A percentile compares a stretch with the other conserved stretches of the same genome.
Conservation (phyloP, 1,140 invertebrate species). For the Holotrichia oblita region DNA sequence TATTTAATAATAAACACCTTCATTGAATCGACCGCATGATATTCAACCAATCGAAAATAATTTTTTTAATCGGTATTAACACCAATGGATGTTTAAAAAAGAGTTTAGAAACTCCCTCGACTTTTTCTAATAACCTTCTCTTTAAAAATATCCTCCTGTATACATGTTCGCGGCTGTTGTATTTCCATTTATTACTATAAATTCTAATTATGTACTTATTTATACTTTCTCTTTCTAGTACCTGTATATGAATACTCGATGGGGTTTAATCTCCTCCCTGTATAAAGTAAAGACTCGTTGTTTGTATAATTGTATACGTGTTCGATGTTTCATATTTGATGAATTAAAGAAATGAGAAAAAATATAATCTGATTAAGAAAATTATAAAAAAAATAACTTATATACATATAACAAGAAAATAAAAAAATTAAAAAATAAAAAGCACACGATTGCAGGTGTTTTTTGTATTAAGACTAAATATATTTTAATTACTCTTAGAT, state of each 20-base stretch:
- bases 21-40: no score
- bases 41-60: constrained; percentile 2
- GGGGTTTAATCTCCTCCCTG: constrained; percentile 51
- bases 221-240: constrained; percentile 43
- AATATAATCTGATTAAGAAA: constrained; percentile 8
- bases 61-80: constrained; percentile 1
- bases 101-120: not conserved
- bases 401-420: not conserved
- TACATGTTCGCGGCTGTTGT: constrained; percentile 42
- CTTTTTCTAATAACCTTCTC: constrained; percentile 14
- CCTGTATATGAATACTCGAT: constrained; percentile 50
- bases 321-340: constrained; percentile 54
- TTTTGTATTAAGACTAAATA: constrained; percentile 52
- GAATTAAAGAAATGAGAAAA: not conserved
- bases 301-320: constrained; percentile 55
- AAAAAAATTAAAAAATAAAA: constrained; percentile 11
- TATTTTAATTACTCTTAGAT: constrained; percentile 59
- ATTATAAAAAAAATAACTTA: not conserved
- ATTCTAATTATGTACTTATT: not conserved
- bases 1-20: not conserved
- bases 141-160: constrained; percentile 9
- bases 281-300: constrained; percentile 50
- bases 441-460: constrained; percentile 41
- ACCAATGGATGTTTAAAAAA: constrained; percentile 30
- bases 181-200: not conserved